These are phyloP conservation scores for Phylloscopus trochilus DNA, from an alignment of 2,113 vertebrate species.

Conservation along the genomic window DNA sequence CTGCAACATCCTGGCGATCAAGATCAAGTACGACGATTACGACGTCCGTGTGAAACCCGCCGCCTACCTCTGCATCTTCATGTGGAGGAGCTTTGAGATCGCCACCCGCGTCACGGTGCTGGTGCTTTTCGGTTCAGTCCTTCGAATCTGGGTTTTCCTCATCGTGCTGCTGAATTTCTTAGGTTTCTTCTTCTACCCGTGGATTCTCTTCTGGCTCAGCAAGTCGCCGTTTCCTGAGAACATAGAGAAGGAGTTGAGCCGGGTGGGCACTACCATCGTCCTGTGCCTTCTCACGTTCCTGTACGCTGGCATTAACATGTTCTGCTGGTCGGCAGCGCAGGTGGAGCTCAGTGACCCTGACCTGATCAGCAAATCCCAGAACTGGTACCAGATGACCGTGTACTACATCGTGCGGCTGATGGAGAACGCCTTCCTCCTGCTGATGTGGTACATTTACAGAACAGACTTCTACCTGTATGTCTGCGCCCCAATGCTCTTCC, in stretches of 20 bases:
- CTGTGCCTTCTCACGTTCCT: slow-evolving; percentile 92
- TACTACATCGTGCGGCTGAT: slow-evolving; percentile 91
- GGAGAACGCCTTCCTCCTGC: slow-evolving; percentile 88
- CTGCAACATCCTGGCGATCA: slow-evolving; percentile 97
- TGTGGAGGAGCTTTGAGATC: slow-evolving; percentile 97
- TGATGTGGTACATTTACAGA: slow-evolving; percentile 89
- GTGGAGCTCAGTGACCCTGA: slow-evolving; percentile 90
- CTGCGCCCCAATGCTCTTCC: slow-evolving; percentile 83
- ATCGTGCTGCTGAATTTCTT: slow-evolving; percentile 86
- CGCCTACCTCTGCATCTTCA: slow-evolving; percentile 91
- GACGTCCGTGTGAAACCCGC: slow-evolving; percentile 84
- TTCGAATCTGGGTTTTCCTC: slow-evolving; percentile 87
- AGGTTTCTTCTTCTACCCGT: slow-evolving; percentile 88
- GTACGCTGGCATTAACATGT: slow-evolving; percentile 96
- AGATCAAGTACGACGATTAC: slow-evolving; percentile 96
- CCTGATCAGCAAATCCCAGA: slow-evolving; percentile 92
- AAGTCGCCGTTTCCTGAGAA: slow-evolving; percentile 92
- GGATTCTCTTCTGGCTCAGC: slow-evolving; percentile 92
- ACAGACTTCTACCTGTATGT: slow-evolving; percentile 87
- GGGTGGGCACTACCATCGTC: slow-evolving; percentile 89
- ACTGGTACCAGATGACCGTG: slow-evolving; percentile 86
- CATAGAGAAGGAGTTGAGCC: slow-evolving; percentile 90
- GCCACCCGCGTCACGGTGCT: slow-evolving; percentile 87
- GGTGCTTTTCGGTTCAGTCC: slow-evolving; percentile 92
- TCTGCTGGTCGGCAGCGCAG: slow-evolving; percentile 97